These are phyloP conservation scores for Aphidius gifuensis DNA, from an alignment of 1,140 invertebrate genomes.

Conservation along the genomic window DNA sequence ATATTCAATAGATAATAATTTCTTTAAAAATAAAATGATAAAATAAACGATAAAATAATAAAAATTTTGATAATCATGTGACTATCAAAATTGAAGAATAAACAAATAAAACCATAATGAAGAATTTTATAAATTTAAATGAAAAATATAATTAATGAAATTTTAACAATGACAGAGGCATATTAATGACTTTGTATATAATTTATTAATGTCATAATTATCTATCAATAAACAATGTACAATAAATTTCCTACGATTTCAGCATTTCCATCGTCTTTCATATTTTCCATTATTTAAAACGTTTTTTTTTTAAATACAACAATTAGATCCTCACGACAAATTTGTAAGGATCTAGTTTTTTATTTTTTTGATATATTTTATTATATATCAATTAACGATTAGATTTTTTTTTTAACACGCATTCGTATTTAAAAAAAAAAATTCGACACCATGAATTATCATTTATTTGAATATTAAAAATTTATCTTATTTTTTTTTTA, in stretches of 20 bases:
- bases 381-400: no score
- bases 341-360: no score
- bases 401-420: no score
- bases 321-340: no score
- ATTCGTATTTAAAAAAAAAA: no score
- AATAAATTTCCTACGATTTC: conserved; percentile 52
- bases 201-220: conserved; percentile 55
- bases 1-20: conserved; percentile 25
- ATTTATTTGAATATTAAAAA: no score
- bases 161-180: conserved; percentile 27
- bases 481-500: no score
- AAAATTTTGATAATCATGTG: background rate
- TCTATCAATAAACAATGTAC: conserved; percentile 57
- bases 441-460: background rate
- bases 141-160: conserved; percentile 10
- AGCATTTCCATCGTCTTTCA: conserved; percentile 13
- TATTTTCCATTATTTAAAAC: conserved; percentile 31
- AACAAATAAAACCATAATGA: conserved; percentile 17
- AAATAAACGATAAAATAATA: conserved; percentile 8
- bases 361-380: no score
- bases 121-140: conserved; percentile 1
- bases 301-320: conserved; percentile 24
- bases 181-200: conserved; percentile 53
- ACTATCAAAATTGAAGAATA: conserved; percentile 13
- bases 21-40: background rate